Base-by-base conservation (phyloP, 2,888 invertebrate genomes). In the Rapana venosa region DNA sequence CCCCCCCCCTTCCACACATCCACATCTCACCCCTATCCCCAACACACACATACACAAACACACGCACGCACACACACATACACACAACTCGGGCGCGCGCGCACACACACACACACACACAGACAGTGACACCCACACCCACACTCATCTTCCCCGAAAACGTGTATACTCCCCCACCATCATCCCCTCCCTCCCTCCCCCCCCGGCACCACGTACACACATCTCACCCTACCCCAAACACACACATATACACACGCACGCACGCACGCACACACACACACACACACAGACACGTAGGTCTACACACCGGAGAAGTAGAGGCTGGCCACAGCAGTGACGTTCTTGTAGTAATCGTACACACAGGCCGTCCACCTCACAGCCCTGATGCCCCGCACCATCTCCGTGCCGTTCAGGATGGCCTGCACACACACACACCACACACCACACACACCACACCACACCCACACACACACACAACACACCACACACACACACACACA, bases 401-500 rank as follows among this genome's bases (percentile, higher is more conserved):
- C 47, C 2, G 26, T 11, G 1, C 83, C 83, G 1, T 26, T 13
- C 0, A 36, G 1, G 1, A 88, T 20, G 26, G 88, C 83, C 88
- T 36, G 61, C 35, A 87, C 66, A 66, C 66, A 36, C 61, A 70
- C 87, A 70, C 66, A 86, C n/a, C 86, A 86, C 86, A 86, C 66
- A 66, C n/a, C 86, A 86, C 61, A 56, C 85, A 56, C 85, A n/a
- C n/a, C 83, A 26, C 83, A 35, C n/a, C 83, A 26, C 83, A 35
- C 83, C n/a, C 86, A 86, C 86, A 86, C 66, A 66, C 86, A 86
- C 61, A 56, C 85, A 56, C 85, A n/a, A n/a, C 83, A 26, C 83
- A 35, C 83, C 83, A 26, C 83, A 35, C 83, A n/a, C 74, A n/a
- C 74, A 74, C 22, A 74, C 26, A 74, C 26, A 26, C 26, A 11